Conservation (phyloP, 2,113 vertebrate species). For the Aptenodytes forsteri region DNA sequence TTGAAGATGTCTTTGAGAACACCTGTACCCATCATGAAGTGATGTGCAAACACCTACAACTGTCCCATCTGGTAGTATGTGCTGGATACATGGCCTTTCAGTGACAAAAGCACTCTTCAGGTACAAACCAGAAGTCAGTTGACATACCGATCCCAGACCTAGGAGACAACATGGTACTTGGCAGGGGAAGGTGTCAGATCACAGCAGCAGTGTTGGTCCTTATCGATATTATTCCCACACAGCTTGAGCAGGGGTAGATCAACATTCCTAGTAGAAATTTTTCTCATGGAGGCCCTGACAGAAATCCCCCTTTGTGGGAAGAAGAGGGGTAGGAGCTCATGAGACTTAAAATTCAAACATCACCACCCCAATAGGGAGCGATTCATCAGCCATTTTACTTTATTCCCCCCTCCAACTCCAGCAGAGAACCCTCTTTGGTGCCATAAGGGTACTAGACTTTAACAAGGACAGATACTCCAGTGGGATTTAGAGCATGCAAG, state of each 20-base stretch:
- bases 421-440: neutral
- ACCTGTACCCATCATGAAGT: neutral
- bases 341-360: neutral
- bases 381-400: neutral
- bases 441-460: neutral
- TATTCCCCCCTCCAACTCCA: neutral
- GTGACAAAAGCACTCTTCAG: neutral
- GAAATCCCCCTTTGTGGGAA: neutral
- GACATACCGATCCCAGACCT: neutral
- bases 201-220: neutral
- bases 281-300: neutral
- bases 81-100: too few relatives aligned
- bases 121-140: neutral
- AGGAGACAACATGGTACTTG: neutral
- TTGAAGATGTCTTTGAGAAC: neutral
- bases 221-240: neutral
- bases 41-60: neutral
- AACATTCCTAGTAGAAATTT: neutral
- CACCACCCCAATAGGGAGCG: neutral
- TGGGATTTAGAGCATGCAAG: neutral
- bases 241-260: neutral
- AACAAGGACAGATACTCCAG: slow-evolving; percentile 1
- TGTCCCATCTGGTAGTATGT: fast-evolving
- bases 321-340: neutral
- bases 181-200: neutral